Base-by-base conservation (phyloP, 1,140 invertebrate species). In the Drusus annulatus region DNA sequence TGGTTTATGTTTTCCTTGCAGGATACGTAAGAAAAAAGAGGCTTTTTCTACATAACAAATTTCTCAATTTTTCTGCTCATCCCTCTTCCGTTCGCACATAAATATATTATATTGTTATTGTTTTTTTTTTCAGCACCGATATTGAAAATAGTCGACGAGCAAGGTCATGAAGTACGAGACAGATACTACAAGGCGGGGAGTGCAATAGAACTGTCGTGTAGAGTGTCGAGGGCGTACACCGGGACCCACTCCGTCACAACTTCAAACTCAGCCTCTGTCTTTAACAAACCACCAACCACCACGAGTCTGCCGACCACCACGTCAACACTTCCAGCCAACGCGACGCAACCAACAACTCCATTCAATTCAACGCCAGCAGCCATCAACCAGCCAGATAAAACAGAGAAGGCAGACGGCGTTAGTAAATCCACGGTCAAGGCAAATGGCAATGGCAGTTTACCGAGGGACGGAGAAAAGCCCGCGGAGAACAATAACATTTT, bases 181-280 rank as follows among this genome's bases (percentile, higher is more conserved):
- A 88, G 93, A 79, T 94, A 94, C 87, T 94, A 94, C 88, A 94
- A 94, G 87, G 91, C 92, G 17, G 93, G 93, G 21, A 94, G 93
- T 85, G 91, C 91, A n/a, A 91, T 94, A 81, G 93, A 94, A 86
- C 88, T 94, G 78, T 92, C 93, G 28, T 94, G 93, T 85, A 86
- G 90, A 79, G 86, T 89, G 71, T 91, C 91, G 0, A 81, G 86
- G 16, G 86, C 85, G 60, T 88, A 86, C 81, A 81, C 82, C 21
- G 82, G 82, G 2, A 68, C 80, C 6, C 60, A 81, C 2, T 68
- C 50, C 19, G 74, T n/a, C 23, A 52, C 82, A 85, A 87, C 82
- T 86, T 60, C 51, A 31, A 75, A 51, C 23, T 65, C 56, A 19
- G 60, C 74, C 6, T 19, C 76, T 0, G 23, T 79, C 0, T 51